phyloP scores from a whole-genome alignment of 2,888 invertebrate genomes.

The Trichogramma evanescens region DNA sequence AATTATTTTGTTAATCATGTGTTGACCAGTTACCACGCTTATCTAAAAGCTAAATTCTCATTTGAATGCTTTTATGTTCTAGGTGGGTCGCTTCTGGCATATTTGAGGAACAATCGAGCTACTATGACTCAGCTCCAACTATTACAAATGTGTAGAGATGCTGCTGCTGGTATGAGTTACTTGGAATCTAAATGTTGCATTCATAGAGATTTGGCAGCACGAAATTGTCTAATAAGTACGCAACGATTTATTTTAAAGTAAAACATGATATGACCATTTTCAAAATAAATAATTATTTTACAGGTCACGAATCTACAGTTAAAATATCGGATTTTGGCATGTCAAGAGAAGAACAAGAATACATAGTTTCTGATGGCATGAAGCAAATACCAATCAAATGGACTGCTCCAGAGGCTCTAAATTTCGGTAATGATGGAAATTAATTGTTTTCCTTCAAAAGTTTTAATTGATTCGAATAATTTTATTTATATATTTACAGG shows the following conservation, averaged over 20 bases:
- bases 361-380: constrained; percentile 94
- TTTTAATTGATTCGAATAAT: constrained; percentile 3
- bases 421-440: constrained; percentile 63
- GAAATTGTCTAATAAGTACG: constrained; percentile 68
- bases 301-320: constrained; percentile 74
- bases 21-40: not conserved
- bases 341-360: constrained; percentile 95
- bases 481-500: constrained; percentile 50
- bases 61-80: constrained; percentile 17
- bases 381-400: constrained; percentile 98
- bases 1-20: constrained; percentile 7
- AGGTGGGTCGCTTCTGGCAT: constrained; percentile 87
- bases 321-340: constrained; percentile 98
- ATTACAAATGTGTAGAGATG: constrained; percentile 87
- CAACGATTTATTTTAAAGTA: not conserved
- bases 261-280: not conserved
- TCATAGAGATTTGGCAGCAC: constrained; percentile 89
- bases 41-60: not conserved
- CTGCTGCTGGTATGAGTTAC: constrained; percentile 91
- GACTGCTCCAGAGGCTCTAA: constrained; percentile 95
- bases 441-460: constrained; percentile 15
- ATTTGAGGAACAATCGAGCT: constrained; percentile 72
- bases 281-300: constrained; percentile 24
- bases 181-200: constrained; percentile 93
- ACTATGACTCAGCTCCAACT: constrained; percentile 61